Base-by-base conservation (phyloP, 2,113 vertebrate genomes). In the Leptobrachium ailaonicum region DNA sequence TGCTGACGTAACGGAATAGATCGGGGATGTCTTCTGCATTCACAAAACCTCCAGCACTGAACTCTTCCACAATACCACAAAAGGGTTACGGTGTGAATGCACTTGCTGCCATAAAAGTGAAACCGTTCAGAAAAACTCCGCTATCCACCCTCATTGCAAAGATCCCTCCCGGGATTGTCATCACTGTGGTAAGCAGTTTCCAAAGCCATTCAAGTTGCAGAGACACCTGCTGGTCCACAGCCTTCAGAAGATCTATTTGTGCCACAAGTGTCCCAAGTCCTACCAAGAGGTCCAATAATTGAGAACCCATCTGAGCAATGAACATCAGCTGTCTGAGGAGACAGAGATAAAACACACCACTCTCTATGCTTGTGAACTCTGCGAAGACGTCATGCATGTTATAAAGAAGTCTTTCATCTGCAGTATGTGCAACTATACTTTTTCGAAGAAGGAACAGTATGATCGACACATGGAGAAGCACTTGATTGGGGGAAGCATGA, bases 391-490 rank as follows among this genome's bases (percentile, higher is more conserved):
- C 85, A 97, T 97, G 95, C 96, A 96, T 0, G 94, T 97, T 66
- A 98, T 98, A 86, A 95, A 95, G 87, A 95, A 98, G 71, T 97
- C 97, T n/a, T 98, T 99, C 83, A 96, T 95, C 86, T 99, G 98
- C 88, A 99, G 97, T 91, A 94, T 96, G 83, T 99, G 98, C 86
- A 99, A 99, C 87, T 99, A 99, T 82, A 99, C 97, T 12, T 99
- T 99, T 84, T 96, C 96, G 41, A 98, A 98, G 85, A 98, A 98
- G 71, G 98, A 98, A 81, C 98, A 99, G 83, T 98, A 97, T 0
- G 97, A 99, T 85, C 92, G 98, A 54, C 98, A 99, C 89, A 97
- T 98, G 96, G 97, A 97, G 78, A 99, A 99, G 83, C 98, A 99
- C 83, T 89, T 96, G 74, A 91, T 88, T 0, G 92, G 91, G 0